These are phyloP conservation scores for Iguana delicatissima DNA, from an alignment of 2,797 vertebrate species.

Conservation along the genomic window DNA sequence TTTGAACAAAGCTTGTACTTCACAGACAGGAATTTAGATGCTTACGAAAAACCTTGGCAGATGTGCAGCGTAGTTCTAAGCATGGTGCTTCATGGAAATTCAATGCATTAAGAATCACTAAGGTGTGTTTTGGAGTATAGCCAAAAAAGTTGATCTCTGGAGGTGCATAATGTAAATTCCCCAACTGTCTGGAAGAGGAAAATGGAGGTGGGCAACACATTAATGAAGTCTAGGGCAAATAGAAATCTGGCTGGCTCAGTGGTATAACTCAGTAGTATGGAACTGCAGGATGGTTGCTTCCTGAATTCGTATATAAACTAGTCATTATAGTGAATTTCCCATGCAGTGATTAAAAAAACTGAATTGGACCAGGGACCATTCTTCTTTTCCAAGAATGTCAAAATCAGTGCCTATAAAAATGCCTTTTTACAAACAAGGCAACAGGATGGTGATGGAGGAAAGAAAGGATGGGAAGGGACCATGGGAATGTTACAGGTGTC, in stretches of 20 bases:
- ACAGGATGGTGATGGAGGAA: background rate
- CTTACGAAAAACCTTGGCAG: background rate
- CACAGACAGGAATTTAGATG: background rate
- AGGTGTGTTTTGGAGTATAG: background rate
- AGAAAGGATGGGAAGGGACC: background rate
- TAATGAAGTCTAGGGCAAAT: background rate
- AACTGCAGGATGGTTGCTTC: background rate
- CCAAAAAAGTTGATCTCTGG: background rate
- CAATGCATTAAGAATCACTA: background rate
- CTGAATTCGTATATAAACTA: background rate
- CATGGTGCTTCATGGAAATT: background rate
- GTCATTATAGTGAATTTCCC: background rate
- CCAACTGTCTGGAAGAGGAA: background rate
- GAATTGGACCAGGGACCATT: background rate
- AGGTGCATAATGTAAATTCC: background rate
- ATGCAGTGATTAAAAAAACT: background rate
- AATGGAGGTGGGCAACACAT: background rate
- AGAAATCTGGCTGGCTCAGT: background rate
- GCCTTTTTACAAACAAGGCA: background rate
- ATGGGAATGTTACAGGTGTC: background rate
- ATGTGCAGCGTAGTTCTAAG: background rate
- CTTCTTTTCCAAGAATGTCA: background rate
- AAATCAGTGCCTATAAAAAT: background rate
- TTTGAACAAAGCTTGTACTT: background rate
- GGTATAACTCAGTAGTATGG: background rate